Conservation (phyloP, 1,140 invertebrate species). For the Phortica variegata region DNA sequence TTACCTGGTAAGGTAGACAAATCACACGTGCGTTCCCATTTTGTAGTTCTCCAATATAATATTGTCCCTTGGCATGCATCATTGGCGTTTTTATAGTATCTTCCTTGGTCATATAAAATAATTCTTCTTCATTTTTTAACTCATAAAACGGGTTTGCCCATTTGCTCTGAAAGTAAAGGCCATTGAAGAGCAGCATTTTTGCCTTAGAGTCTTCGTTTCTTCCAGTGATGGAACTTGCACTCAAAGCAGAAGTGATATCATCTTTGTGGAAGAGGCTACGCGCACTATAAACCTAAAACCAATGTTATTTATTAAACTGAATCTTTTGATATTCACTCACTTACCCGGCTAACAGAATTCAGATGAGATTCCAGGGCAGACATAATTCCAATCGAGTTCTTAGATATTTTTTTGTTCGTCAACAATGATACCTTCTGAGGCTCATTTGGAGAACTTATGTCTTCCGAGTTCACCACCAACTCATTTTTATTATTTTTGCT, state of each 20-base stretch:
- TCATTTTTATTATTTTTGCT: constrained; percentile 21
- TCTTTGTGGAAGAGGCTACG: constrained; percentile 46
- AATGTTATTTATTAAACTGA: background rate
- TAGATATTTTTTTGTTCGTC: constrained; percentile 58
- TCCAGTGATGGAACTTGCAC: constrained; percentile 53
- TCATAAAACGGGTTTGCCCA: constrained; percentile 45
- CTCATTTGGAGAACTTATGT: constrained; percentile 30
- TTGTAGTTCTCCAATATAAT: constrained; percentile 59
- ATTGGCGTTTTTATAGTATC: constrained; percentile 61
- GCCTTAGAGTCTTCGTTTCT: constrained; percentile 36
- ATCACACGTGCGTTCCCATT: constrained; percentile 62
- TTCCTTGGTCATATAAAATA: constrained; percentile 62
- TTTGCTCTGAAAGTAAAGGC: constrained; percentile 63
- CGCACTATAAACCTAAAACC: constrained; percentile 28
- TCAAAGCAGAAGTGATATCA: constrained; percentile 49
- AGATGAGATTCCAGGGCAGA: constrained; percentile 63
- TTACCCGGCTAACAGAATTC: constrained; percentile 35
- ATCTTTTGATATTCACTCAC: background rate
- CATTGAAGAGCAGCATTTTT: constrained; percentile 67
- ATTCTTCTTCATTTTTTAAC: constrained; percentile 52
- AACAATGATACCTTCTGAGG: constrained; percentile 56
- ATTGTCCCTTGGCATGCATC: constrained; percentile 61
- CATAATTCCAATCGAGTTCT: constrained; percentile 62
- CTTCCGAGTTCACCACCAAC: constrained; percentile 13
- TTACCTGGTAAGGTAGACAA: constrained; percentile 59